A percentile compares a stretch with the other conserved stretches of the same genome.
These are phyloP conservation scores for Hypotaenidia philippensis DNA, from an alignment of 2,797 vertebrate species.

Conservation along the genomic window DNA sequence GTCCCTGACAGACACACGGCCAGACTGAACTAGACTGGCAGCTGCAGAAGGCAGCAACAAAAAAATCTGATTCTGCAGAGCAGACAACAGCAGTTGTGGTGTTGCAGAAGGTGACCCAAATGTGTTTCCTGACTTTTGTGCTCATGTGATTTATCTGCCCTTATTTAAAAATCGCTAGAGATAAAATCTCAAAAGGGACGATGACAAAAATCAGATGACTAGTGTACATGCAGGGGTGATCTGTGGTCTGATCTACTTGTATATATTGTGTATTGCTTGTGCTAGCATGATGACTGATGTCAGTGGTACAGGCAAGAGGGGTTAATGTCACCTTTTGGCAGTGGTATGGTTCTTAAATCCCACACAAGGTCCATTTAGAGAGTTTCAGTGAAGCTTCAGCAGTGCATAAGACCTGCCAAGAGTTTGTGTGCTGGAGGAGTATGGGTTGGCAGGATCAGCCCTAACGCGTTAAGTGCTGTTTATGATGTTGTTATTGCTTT, in stretches of 20 bases:
- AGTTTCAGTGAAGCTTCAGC: conserved; percentile 30
- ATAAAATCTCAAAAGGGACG: background rate
- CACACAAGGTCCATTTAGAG: background rate
- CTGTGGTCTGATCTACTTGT: background rate
- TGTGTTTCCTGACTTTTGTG: background rate
- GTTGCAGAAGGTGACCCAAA: background rate
- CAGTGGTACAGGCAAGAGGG: background rate
- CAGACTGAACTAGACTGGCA: background rate
- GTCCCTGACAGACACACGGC: background rate
- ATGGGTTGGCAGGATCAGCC: conserved; percentile 43
- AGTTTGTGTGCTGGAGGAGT: conserved; percentile 41
- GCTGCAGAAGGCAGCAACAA: background rate
- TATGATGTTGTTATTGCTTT: conserved; percentile 64
- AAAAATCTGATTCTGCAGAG: background rate
- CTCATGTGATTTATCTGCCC: background rate
- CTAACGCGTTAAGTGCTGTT: conserved; percentile 66
- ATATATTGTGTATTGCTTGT: background rate
- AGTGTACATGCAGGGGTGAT: background rate
- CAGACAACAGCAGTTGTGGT: background rate
- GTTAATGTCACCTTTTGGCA: conserved; percentile 40
- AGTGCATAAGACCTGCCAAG: conserved; percentile 27
- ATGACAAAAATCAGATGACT: background rate
- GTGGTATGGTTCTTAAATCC: background rate
- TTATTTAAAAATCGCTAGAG: background rate
- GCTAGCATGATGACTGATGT: background rate